Evolutionary conservation across 2,888 invertebrate species (phyloP), one percentile per base, ranked within the genome.

Genomic region (Gasteruption jaculator): DNA sequence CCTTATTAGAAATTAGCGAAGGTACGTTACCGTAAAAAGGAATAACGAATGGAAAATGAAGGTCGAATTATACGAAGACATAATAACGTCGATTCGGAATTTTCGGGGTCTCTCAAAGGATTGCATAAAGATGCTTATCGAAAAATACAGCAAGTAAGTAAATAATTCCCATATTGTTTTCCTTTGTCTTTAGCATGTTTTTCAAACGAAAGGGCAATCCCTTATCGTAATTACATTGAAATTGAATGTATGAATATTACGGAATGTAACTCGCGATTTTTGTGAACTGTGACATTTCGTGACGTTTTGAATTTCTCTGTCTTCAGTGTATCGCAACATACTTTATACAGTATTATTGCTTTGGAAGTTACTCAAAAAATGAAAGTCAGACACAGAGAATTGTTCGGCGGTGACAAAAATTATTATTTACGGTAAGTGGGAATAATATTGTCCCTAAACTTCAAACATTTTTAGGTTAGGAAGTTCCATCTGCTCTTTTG

Each of bases 301-400:
- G n/a, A n/a, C n/a, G n/a, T n/a, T 19, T 38, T 24, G 10, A 14
- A 26, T 6, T 34, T 38, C 31, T 56, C 43, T 61, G 61, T 46
- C 60, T 69, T 45, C 55, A 83, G 83, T 30, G 65, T 85, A 38
- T 75, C 78, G 33, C 63, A 74, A 30, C 69, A 75, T 37, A 82
- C 86, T 0, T 57, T 89, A 24, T 80, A 80, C 38, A 86, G 87
- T 62, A 86, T 90, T 53, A 65, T 86, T 42, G 78, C 80, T 18
- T 73, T 79, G 30, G 78, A 85, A 55, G 75, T 82, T 31, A 80
- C 81, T 60, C 75, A 78, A 54, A 75, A 76, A 44, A 80, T 83
- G 76, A 85, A 82, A 62, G 69, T 71, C 8, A 79, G 74, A 45
- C 81, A 83, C 59, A 71, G 75, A 49, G 80, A 78, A 54, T 76